Base-by-base conservation (phyloP, 2,888 invertebrate species). In the Phlogophora meticulosa region DNA sequence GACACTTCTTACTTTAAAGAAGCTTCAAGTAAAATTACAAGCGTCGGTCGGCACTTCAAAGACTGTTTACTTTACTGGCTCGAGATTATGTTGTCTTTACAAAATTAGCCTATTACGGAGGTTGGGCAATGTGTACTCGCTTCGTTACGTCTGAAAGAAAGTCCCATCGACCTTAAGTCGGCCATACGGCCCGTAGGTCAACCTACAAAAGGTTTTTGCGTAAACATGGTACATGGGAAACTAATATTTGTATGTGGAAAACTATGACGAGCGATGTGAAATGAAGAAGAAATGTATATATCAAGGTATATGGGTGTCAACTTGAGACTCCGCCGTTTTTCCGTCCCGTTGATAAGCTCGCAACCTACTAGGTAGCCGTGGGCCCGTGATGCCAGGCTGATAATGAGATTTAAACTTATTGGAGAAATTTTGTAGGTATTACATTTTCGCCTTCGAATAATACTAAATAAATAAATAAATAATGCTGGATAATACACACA, bases 21-120 rank as follows among this genome's bases (percentile, higher is more conserved):
- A 68, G 80, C 82, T 80, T 81, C 58, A 88, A 90, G 90, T 89
- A 88, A 92, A 92, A 91, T 88, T 85, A 87, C 72, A 88, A 86
- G 86, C 84, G 86, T 85, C 91, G 90, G 92, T 72, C 87, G 80
- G 80, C 78, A 86, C 87, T 86, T 91, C 93, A 93, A 94, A 94
- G 92, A 79, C 59, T 91, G 91, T 92, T 91, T 90, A 85, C 87
- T 80, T 85, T 87, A 87, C 86, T 81, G 84, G 88, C 87, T 85
- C 67, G 83, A 92, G 90, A 93, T 93, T 90, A 89, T 92, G 93
- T 91, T 91, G 92, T 92, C 92, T 94, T 91, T 92, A 91, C 89
- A 89, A 92, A 94, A 94, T 93, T 92, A 91, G 91, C 92, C 87
- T 88, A 91, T 89, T 88, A 90, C 85, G 85, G 83, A 82, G 78